These are phyloP conservation scores for Damaliscus lunatus DNA, from an alignment of 2,113 vertebrate species.

Conservation along the genomic window DNA sequence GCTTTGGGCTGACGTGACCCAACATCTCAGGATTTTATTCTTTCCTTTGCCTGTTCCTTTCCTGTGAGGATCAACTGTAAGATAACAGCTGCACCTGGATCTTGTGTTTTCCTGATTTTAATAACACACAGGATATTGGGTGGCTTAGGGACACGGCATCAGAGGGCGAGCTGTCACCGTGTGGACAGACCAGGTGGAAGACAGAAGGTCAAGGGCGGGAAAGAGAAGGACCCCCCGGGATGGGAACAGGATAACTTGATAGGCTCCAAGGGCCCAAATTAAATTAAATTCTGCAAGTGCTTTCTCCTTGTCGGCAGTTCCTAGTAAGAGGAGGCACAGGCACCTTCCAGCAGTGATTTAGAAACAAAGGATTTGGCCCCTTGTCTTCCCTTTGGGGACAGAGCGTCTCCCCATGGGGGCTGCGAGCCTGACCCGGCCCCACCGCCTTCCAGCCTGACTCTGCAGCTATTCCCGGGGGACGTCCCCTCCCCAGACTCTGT, in stretches of 20 bases:
- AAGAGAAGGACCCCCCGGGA: background rate
- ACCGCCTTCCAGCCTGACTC: background rate
- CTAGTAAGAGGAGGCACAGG: background rate
- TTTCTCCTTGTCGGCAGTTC: background rate
- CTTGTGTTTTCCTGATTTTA: background rate
- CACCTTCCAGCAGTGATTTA: background rate
- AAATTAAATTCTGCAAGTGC: background rate
- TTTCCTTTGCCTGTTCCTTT: background rate
- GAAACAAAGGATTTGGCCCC: background rate
- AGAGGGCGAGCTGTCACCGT: fast-evolving
- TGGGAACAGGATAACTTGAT: too few species aligned
- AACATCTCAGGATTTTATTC: fast-evolving
- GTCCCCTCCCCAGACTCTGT: background rate
- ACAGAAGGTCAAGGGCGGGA: background rate
- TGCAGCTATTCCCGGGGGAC: fast-evolving
- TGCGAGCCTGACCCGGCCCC: background rate
- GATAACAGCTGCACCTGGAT: background rate
- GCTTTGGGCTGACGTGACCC: background rate
- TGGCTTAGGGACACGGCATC: fast-evolving
- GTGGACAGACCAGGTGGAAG: background rate
- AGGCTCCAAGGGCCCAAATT: background rate
- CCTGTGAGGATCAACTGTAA: background rate
- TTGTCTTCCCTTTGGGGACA: background rate
- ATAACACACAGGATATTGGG: background rate
- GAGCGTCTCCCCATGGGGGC: background rate